Percentiles rank a stretch among this genome's conserved stretches.
phyloP scores from a whole-genome alignment of 1,140 invertebrate genomes.

The Drosophila athabasca region DNA sequence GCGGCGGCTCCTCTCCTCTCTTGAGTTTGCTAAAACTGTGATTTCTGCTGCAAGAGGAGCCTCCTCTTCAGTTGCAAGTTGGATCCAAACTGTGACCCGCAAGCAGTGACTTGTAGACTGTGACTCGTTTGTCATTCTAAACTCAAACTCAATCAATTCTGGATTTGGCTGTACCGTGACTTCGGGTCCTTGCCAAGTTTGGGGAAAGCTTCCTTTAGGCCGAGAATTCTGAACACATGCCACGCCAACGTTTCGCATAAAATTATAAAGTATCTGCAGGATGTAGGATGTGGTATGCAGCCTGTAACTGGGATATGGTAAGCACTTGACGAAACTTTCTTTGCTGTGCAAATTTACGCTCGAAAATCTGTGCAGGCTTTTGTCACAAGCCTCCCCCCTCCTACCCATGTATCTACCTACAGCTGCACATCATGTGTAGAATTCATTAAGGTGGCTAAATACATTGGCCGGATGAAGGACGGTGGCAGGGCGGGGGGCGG shows the following conservation, averaged over 20 bases:
- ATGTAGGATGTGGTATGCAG: neutral
- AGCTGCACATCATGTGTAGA: constrained; percentile 78
- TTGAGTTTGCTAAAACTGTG: constrained; percentile 44
- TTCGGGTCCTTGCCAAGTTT: constrained; percentile 30
- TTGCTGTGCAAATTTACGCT: constrained; percentile 65
- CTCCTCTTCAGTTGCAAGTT: neutral
- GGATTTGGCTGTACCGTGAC: constrained; percentile 15
- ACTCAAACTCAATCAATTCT: no score
- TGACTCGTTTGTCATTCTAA: no score
- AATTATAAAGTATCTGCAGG: constrained; percentile 69
- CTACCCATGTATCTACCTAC: no score
- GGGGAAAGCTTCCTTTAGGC: constrained; percentile 15
- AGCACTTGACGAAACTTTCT: constrained; percentile 66
- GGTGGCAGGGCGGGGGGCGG: neutral
- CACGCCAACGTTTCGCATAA: constrained; percentile 61
- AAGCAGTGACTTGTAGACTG: no score
- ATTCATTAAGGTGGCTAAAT: constrained; percentile 82
- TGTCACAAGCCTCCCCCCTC: constrained; percentile 58
- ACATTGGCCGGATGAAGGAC: constrained; percentile 40
- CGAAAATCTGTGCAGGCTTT: constrained; percentile 78
- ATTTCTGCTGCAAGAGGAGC: constrained; percentile 16
- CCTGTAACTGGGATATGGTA: constrained; percentile 13
- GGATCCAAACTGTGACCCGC: no score
- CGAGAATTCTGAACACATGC: constrained; percentile 53
- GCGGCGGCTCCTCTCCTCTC: constrained; percentile 10